A percentile compares a stretch with the other conserved stretches of the same genome.
phyloP scores from a whole-genome alignment of 2,797 vertebrate genomes.

The Eremophila alpestris region DNA sequence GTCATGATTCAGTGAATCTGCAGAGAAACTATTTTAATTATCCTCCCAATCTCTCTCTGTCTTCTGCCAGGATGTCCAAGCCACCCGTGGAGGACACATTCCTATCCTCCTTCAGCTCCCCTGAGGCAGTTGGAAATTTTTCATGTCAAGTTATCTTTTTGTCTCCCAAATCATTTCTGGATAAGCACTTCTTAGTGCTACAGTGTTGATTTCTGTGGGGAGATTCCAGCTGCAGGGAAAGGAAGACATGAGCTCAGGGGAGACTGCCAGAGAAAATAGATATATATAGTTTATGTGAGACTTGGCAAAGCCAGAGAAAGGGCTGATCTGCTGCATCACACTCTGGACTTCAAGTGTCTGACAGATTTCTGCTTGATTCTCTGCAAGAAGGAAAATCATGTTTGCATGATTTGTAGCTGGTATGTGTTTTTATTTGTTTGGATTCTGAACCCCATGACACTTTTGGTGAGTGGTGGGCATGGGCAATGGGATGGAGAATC shows the following conservation, averaged over 20 bases:
- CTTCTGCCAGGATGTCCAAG: slow-evolving; percentile 7
- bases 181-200: slow-evolving; percentile 20
- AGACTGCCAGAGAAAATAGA: neutral
- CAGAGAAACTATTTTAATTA: slow-evolving; percentile 46
- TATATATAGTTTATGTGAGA: neutral
- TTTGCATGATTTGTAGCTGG: neutral
- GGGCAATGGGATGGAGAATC: neutral
- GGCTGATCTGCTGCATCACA: accelerated
- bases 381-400: neutral
- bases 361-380: neutral
- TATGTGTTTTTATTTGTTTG: neutral
- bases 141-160: slow-evolving; percentile 35
- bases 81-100: neutral
- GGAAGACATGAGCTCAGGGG: neutral
- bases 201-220: neutral
- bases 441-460: neutral
- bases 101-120: neutral
- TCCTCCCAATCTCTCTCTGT: slow-evolving; percentile 2
- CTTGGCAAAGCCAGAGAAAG: neutral
- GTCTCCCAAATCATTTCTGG: neutral
- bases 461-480: neutral
- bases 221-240: neutral
- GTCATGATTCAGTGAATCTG: slow-evolving; percentile 48
- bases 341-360: neutral
- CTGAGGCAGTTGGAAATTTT: slow-evolving; percentile 33